Base-by-base conservation (phyloP, 2,797 vertebrate genomes). In the Micropoecilia bifurca region DNA sequence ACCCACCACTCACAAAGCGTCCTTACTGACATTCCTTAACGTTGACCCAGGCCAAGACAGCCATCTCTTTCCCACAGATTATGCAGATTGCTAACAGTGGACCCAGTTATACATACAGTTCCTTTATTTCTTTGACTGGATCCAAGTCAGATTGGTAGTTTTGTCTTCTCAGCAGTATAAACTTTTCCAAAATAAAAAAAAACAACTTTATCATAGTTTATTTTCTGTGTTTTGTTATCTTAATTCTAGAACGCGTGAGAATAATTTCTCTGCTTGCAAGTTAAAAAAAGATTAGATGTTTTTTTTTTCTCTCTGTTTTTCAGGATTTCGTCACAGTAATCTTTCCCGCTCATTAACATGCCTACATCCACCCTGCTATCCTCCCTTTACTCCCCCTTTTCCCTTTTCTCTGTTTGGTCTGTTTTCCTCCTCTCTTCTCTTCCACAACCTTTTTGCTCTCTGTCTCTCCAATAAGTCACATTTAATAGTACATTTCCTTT, bases 401-500 rank as follows among this genome's bases (percentile, higher is more conserved):
- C 30, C 20, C 76, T 83, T 14, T 86, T 81, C 75, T 82, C 73
- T 84, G 82, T 68, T 82, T 68, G 74, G 71, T 80, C 68, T 75
- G 59, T 72, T 82, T 82, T 81, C 79, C 81, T 85, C 83, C 80
- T 80, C 85, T 87, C 76, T 83, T 90, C 84, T 90, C 85, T 92
- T 92, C 90, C 89, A 90, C 88, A 93, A 92, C 83, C 88, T 80
- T 75, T 91, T 92, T 90, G 88, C 91, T 91, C 88, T 89, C 89
- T 76, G 79, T 92, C 91, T 93, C 90, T 93, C 93, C 94, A 94
- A 95, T 94, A 94, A 94, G 93, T 93, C 91, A 93, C 91, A 94
- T 95, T 94, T 95, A 95, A 95, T 93, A 93, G 93, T 94, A 94
- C 94, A 95, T 95, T 95, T 95, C 93, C 94, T 95, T 94, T 95